phyloP scores from a whole-genome alignment of 2,888 invertebrate genomes.

The Scotopteryx bipunctaria region DNA sequence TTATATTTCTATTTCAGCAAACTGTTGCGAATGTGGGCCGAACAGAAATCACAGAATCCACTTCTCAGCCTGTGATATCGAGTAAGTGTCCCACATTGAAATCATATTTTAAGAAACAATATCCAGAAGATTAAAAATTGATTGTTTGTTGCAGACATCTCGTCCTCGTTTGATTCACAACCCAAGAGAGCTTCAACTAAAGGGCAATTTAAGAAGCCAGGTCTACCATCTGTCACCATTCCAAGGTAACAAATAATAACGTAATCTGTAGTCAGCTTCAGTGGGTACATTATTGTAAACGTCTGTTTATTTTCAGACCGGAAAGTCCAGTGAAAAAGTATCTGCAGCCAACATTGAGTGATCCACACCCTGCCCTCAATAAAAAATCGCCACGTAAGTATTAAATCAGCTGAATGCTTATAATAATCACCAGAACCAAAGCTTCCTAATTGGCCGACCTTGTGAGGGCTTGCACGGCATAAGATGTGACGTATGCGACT shows the following conservation, averaged over 20 bases:
- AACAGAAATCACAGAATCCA: conserved; percentile 73
- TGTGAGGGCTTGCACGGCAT: too few species aligned
- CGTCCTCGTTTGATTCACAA: conserved; percentile 68
- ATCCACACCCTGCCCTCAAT: conserved; percentile 85
- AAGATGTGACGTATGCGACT: too few species aligned
- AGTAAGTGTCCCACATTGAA: conserved; percentile 57
- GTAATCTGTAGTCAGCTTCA: not conserved
- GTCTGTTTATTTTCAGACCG: conserved; percentile 79
- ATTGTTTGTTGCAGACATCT: conserved; percentile 55
- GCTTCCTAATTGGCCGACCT: too few species aligned
- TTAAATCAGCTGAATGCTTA: not conserved
- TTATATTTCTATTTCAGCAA: conserved; percentile 47
- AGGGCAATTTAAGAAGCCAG: conserved; percentile 69
- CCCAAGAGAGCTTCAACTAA: conserved; percentile 72
- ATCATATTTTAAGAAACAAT: not conserved
- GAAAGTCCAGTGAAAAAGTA: conserved; percentile 92
- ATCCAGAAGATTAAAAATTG: not conserved
- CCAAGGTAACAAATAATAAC: conserved; percentile 57
- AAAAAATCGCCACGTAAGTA: conserved; percentile 85
- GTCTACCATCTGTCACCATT: conserved; percentile 65
- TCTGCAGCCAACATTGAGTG: conserved; percentile 91
- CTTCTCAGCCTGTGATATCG: conserved; percentile 75
- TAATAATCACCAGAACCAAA: too few species aligned
- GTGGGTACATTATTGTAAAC: not conserved
- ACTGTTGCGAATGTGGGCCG: conserved; percentile 59